Evolutionary conservation across 2,797 vertebrate species (phyloP).

Genomic region (Oryzias dopingdopingensis): DNA sequence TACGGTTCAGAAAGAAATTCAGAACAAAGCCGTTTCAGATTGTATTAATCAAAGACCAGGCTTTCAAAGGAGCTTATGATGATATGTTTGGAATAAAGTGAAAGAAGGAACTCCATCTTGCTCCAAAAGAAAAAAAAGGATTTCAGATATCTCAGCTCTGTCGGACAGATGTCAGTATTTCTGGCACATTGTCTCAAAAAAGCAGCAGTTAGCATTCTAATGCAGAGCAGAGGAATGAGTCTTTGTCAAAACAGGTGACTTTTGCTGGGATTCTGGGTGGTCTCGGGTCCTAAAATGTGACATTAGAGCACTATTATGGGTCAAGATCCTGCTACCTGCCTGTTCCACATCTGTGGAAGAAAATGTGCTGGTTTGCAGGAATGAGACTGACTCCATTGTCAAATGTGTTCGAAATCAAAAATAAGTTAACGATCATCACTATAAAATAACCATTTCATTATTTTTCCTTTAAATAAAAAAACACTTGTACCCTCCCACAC

Average conservation of each 20-base stretch:
- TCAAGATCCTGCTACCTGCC: constrained; percentile 24
- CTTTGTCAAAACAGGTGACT: constrained; percentile 54
- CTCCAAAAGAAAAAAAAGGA: constrained; percentile 14
- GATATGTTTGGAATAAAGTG: constrained; percentile 29
- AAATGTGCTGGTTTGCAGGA: not conserved
- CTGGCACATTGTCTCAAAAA: constrained; percentile 30
- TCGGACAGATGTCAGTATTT: constrained; percentile 23
- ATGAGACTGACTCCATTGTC: not conserved
- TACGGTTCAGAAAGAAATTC: constrained; percentile 26
- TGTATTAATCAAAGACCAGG: constrained; percentile 34
- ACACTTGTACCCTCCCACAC: constrained; percentile 23
- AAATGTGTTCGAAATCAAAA: not conserved
- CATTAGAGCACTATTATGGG: constrained; percentile 32
- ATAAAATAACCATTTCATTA: constrained; percentile 11
- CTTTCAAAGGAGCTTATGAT: constrained; percentile 24
- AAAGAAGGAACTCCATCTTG: constrained; percentile 27
- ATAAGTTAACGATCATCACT: not conserved
- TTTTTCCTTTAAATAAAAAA: constrained; percentile 9
- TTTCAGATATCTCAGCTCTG: constrained; percentile 13
- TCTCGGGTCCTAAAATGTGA: constrained; percentile 27
- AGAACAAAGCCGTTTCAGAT: constrained; percentile 49
- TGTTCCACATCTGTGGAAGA: constrained; percentile 5
- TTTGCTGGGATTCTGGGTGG: constrained; percentile 48
- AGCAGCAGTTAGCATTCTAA: constrained; percentile 17
- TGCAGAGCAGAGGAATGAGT: too few relatives aligned